phyloP scores from a whole-genome alignment of 2,888 invertebrate species.

The Drepana falcataria region DNA sequence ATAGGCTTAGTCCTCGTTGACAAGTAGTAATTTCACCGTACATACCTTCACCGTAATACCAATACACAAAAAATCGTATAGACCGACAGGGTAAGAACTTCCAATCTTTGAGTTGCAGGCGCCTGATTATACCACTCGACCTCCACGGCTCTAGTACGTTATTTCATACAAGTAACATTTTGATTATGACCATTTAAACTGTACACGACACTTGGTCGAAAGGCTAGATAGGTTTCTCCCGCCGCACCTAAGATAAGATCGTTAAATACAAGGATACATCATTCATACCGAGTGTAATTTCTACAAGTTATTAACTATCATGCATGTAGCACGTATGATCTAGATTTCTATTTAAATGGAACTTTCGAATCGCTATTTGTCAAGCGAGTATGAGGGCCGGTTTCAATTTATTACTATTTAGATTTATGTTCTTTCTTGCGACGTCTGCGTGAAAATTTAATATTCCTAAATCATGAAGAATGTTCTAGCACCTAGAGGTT shows the following conservation, averaged over 20 bases:
- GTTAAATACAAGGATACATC: conserved; percentile 52
- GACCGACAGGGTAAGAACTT: too few relatives aligned
- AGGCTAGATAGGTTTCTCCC: conserved; percentile 29
- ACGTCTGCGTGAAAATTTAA: background rate
- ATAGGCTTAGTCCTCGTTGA: too few relatives aligned
- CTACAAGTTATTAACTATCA: conserved; percentile 14
- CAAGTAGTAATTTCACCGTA: too few relatives aligned
- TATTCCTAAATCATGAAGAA: background rate
- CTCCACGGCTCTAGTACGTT: too few relatives aligned
- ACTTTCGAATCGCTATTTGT: conserved; percentile 43
- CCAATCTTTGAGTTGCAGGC: too few relatives aligned
- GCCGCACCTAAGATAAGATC: conserved; percentile 23
- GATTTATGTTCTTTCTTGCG: conserved; percentile 4
- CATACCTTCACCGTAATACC: too few relatives aligned
- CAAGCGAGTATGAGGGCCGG: conserved; percentile 22
- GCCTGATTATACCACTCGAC: too few relatives aligned
- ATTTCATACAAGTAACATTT: too few relatives aligned
- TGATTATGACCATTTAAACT: background rate
- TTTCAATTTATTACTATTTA: conserved; percentile 19
- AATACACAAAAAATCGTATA: too few relatives aligned
- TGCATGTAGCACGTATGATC: conserved; percentile 23
- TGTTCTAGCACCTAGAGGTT: too few relatives aligned
- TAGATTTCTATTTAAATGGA: conserved; percentile 47
- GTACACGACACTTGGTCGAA: background rate
- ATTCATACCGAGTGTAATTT: conserved; percentile 41